A percentile compares a stretch with the other conserved stretches of the same genome.
phyloP scores from a whole-genome alignment of 2,888 invertebrate genomes.

The Philereme vetulata region DNA sequence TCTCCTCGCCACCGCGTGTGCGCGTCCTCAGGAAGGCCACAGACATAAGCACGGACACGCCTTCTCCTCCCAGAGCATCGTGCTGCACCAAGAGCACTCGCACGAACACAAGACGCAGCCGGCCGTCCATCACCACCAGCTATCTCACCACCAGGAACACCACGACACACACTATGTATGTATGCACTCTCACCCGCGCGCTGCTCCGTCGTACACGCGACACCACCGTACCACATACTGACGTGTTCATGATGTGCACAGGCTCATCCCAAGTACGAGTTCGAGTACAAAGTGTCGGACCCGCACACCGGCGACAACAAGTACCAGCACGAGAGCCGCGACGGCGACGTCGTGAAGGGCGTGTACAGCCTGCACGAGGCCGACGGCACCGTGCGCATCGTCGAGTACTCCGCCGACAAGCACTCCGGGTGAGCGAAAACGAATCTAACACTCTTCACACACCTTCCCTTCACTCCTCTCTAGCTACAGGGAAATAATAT shows the following conservation, averaged over 20 bases:
- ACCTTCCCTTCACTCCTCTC: neutral
- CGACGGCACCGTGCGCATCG: conserved; percentile 74
- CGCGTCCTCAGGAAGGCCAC: conserved; percentile 60
- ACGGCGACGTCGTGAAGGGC: conserved; percentile 82
- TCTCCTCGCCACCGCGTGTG: neutral
- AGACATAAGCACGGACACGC: conserved; percentile 54
- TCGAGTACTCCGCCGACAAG: conserved; percentile 72
- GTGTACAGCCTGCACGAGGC: conserved; percentile 80
- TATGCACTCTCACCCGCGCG: neutral
- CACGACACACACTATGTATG: conserved; percentile 24
- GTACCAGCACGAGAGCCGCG: conserved; percentile 69
- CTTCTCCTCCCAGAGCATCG: conserved; percentile 61
- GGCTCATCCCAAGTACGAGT: conserved; percentile 54
- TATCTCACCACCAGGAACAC: conserved; percentile 15
- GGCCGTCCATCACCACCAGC: conserved; percentile 14
- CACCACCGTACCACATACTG: neutral
- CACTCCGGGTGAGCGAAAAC: conserved; percentile 45
- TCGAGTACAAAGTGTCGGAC: conserved; percentile 72
- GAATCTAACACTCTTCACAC: neutral
- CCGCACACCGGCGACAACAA: conserved; percentile 74
- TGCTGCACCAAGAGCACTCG: neutral
- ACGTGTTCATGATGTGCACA: conserved; percentile 24
- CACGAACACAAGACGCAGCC: conserved; percentile 2
- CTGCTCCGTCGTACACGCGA: neutral
- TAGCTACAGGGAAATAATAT: neutral